Conservation (phyloP, 2,113 vertebrate species). For the Nerophis lumbriciformis region DNA sequence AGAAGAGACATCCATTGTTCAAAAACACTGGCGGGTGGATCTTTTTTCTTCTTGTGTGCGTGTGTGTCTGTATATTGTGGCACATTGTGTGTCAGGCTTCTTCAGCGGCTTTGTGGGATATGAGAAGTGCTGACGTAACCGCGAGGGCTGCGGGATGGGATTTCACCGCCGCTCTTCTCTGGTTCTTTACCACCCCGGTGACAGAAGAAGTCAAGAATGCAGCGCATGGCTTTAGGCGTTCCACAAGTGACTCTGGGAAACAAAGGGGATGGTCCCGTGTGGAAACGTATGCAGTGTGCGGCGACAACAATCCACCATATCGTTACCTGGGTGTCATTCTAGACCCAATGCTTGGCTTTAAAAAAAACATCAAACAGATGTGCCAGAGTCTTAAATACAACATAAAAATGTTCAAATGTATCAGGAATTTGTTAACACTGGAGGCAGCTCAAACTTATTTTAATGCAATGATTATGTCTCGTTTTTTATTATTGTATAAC, state of each 20-base stretch:
- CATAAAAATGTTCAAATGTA: no score
- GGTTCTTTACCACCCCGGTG: constrained; percentile 47
- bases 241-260: constrained; percentile 55
- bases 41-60: constrained; percentile 15
- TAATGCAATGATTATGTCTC: no score
- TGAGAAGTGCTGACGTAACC: constrained; percentile 70
- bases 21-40: constrained; percentile 57
- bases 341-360: no score
- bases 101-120: constrained; percentile 63
- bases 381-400: no score
- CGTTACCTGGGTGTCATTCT: no score
- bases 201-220: constrained; percentile 63
- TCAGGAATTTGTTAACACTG: no score
- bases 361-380: no score
- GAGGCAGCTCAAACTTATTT: no score
- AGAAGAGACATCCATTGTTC: constrained; percentile 44
- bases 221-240: constrained; percentile 48
- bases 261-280: constrained; percentile 26
- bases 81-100: constrained; percentile 61
- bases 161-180: constrained; percentile 61
- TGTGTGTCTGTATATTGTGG: constrained; percentile 56
- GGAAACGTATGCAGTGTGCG: constrained; percentile 28
- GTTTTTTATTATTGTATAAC: no score
- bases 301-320: background rate
- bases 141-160: constrained; percentile 62